phyloP scores from a whole-genome alignment of 2,888 invertebrate genomes.

The Stenolophus ochropezus region DNA sequence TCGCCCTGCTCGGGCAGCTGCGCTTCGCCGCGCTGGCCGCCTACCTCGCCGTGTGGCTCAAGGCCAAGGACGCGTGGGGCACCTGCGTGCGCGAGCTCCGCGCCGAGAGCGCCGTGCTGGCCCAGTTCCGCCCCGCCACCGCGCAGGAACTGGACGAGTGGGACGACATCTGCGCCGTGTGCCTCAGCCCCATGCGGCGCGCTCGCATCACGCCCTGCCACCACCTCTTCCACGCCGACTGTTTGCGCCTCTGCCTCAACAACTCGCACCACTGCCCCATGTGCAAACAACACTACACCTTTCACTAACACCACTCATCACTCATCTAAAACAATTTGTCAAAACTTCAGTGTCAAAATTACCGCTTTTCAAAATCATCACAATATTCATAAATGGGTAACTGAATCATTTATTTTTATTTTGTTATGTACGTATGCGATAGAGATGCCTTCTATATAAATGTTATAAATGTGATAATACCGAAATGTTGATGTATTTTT shows the following conservation, averaged over 20 bases:
- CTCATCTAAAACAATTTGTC: too few relatives aligned
- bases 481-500: slow-evolving; percentile 54
- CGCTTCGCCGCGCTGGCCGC: slow-evolving; percentile 76
- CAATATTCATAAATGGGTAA: neutral
- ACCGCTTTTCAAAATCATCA: too few relatives aligned
- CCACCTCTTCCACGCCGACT: slow-evolving; percentile 87
- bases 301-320: slow-evolving; percentile 60
- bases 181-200: slow-evolving; percentile 81
- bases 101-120: slow-evolving; percentile 78
- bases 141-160: slow-evolving; percentile 79
- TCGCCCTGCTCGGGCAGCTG: slow-evolving; percentile 77
- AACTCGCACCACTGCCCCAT: slow-evolving; percentile 83
- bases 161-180: slow-evolving; percentile 88
- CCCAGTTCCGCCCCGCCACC: slow-evolving; percentile 80
- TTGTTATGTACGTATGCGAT: slow-evolving; percentile 1
- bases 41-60: slow-evolving; percentile 81
- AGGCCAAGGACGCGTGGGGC: slow-evolving; percentile 78
- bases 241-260: slow-evolving; percentile 83
- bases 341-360: neutral
- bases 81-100: slow-evolving; percentile 76
- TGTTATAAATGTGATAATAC: slow-evolving; percentile 48
- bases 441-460: slow-evolving; percentile 16
- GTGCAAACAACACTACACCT: slow-evolving; percentile 80
- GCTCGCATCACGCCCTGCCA: slow-evolving; percentile 87
- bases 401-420: neutral